Evolutionary conservation across 92 coral and sea anemone genomes (phyloP), one percentile per base, ranked within the genome.

Genomic region (Porites cylindrica): DNA sequence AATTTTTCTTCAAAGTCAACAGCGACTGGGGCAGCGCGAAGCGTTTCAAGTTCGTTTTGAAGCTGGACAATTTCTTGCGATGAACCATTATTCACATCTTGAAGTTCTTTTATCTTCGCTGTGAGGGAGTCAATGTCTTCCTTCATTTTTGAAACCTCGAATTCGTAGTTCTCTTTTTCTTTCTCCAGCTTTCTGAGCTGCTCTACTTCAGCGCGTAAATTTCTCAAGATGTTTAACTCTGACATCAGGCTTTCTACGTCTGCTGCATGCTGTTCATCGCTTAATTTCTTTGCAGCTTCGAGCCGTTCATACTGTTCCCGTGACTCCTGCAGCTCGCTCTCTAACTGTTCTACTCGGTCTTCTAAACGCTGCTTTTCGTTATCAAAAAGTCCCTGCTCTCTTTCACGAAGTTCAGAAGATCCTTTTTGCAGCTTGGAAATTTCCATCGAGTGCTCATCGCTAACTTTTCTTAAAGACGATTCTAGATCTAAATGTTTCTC

Each of bases 41-140:
- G 79, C 32, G 80, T 89, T 85, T 93, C 96, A 47, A 91, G 85
- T 66, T 95, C 96, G 20, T 77, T 84, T 54, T 88, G 83, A 20
- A 95, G 89, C 51, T 74, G 89, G 16, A 91, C 90, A 32, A 96
- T 93, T 75, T 96, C 99, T 75, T 91, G 92, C 29, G 80, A 91
- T 66, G 92, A 92, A 23, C 78, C 70, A 23, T 66, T 64, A 71
- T 86, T 92, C 16, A 88, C 76, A 21, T 82, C 86, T 79, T 96
- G 88, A n/a, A 93, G 93, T 61, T 93, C 98, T 19, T 67, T 52
- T 18, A 90, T 86, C 32, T 75, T 66, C 47, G 80, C 78, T 65
- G 87, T 90, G 38, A 88, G 83, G 66, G 76, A 69, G 43, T 88
- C 83, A 14, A 88, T 81, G 82, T 94, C 94, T 10, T 81, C 93